Percentiles rank a stretch among this genome's conserved stretches.
phyloP scores from a whole-genome alignment of 2,113 vertebrate species.

The Hydropotes inermis region DNA sequence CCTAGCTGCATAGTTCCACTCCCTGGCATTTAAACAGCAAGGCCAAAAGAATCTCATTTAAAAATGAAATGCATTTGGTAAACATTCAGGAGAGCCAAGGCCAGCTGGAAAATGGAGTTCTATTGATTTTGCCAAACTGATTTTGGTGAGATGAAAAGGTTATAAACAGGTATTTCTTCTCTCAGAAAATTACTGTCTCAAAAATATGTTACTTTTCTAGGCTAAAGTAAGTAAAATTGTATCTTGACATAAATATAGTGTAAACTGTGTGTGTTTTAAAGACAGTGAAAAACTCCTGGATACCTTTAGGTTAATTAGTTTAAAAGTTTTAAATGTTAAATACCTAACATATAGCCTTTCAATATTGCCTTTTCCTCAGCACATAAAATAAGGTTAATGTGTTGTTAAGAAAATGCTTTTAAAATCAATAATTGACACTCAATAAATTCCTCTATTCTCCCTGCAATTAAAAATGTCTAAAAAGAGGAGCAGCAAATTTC shows the following conservation, averaged over 20 bases:
- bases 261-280: not conserved
- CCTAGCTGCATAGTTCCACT: not conserved
- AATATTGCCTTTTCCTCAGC: not conserved
- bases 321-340: not conserved
- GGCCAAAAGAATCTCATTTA: not conserved
- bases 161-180: not conserved
- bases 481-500: not conserved
- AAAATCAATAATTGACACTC: constrained; percentile 17
- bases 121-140: constrained; percentile 14
- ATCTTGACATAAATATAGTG: constrained; percentile 1
- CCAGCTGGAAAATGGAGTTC: not conserved
- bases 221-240: not conserved
- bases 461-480: not conserved
- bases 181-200: not conserved
- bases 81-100: not conserved
- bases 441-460: not conserved
- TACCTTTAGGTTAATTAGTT: constrained; percentile 11
- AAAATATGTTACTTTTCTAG: not conserved
- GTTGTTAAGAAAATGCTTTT: not conserved
- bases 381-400: constrained; percentile 24
- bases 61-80: constrained; percentile 26
- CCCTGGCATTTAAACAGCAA: not conserved
- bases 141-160: not conserved
- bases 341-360: not conserved
- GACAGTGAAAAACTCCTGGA: not conserved